A percentile compares a stretch with the other conserved stretches of the same genome.
phyloP scores from a whole-genome alignment of 2,113 vertebrate genomes.

The Mastomys coucha region DNA sequence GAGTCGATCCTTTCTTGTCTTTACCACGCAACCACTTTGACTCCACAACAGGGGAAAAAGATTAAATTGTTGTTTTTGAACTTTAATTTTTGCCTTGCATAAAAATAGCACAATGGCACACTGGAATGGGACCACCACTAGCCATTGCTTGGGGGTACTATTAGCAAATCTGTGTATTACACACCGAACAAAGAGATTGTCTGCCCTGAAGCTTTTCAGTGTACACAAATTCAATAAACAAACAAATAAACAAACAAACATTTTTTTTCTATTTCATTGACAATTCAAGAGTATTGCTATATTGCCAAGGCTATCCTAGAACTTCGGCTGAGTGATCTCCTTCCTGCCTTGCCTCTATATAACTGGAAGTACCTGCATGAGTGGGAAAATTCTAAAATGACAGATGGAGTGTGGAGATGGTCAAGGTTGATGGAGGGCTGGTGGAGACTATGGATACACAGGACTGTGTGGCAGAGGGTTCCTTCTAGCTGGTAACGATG shows the following conservation, averaged over 20 bases:
- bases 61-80: not conserved
- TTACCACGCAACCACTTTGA: not conserved
- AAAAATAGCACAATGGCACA: not conserved
- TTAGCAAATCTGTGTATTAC: not conserved
- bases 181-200: not conserved
- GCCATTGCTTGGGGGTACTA: not conserved
- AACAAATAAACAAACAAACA: too few relatives aligned
- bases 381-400: not conserved
- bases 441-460: not conserved
- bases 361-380: not conserved
- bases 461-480: not conserved
- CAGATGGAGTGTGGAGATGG: accelerated
- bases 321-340: not conserved
- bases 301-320: not conserved
- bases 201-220: not conserved
- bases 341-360: not conserved
- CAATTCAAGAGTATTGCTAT: not conserved
- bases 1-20: not conserved
- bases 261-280: not conserved
- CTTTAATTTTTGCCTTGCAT: not conserved
- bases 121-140: not conserved
- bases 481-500: not conserved
- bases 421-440: not conserved
- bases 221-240: not conserved
- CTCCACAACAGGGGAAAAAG: not conserved